Conservation (phyloP, 2,113 vertebrate species). For the Cynopterus brachyotis region DNA sequence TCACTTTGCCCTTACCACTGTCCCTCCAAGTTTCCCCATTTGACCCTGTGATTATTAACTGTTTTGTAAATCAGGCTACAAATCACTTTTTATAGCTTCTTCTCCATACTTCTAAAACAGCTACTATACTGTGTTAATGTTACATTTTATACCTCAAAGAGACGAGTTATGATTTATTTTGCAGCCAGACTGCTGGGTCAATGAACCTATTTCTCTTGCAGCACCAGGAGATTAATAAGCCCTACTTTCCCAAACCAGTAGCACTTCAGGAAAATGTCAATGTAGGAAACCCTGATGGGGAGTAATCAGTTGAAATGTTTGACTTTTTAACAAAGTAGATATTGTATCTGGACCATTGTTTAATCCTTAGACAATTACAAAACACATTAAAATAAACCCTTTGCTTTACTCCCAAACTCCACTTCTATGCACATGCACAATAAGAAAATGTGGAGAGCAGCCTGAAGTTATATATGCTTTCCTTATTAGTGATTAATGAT, state of each 20-base stretch:
- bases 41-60: slow-evolving; percentile 73
- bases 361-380: slow-evolving; percentile 51
- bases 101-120: slow-evolving; percentile 78
- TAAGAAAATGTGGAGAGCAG: slow-evolving; percentile 31
- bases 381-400: slow-evolving; percentile 5
- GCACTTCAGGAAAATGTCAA: slow-evolving; percentile 72
- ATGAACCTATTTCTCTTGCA: slow-evolving; percentile 78
- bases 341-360: slow-evolving; percentile 52
- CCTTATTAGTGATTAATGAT: background rate
- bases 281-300: slow-evolving; percentile 65
- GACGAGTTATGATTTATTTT: slow-evolving; percentile 78
- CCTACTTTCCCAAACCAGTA: slow-evolving; percentile 73
- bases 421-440: background rate
- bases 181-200: background rate
- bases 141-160: slow-evolving; percentile 59
- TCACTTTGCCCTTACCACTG: slow-evolving; percentile 30
- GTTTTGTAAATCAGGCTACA: slow-evolving; percentile 71
- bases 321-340: slow-evolving; percentile 59
- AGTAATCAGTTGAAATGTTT: slow-evolving; percentile 67
- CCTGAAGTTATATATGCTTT: slow-evolving; percentile 37
- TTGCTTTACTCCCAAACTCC: background rate
- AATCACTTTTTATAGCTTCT: slow-evolving; percentile 81
- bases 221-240: slow-evolving; percentile 61
- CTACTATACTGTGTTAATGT: slow-evolving; percentile 72
- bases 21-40: background rate